phyloP scores from a whole-genome alignment of 2,797 vertebrate genomes.

The Tauraco hartlaubi region DNA sequence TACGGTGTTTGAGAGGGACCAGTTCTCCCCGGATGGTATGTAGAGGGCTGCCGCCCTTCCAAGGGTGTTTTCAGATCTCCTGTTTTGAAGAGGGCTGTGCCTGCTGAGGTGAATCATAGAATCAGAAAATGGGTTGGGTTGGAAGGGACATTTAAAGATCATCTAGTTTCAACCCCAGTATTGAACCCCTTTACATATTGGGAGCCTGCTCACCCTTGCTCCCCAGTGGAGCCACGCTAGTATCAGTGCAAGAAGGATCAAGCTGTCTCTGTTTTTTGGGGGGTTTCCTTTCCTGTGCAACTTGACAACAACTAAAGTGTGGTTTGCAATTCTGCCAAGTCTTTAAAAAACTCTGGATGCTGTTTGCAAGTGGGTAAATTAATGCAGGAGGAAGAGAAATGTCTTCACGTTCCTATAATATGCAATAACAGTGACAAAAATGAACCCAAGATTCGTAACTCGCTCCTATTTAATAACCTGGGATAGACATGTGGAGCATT shows the following conservation, averaged over 20 bases:
- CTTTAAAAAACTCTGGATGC: neutral
- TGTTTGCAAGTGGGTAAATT: neutral
- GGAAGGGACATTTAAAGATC: neutral
- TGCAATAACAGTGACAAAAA: neutral
- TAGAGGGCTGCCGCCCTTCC: neutral
- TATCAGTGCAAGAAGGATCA: neutral
- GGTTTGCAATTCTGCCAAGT: neutral
- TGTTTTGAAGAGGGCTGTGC: neutral
- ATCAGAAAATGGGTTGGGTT: neutral
- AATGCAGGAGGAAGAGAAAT: neutral
- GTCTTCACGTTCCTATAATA: neutral
- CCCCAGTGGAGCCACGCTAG: neutral
- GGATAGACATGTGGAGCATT: neutral
- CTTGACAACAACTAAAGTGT: neutral
- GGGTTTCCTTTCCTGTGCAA: neutral
- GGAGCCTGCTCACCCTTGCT: neutral
- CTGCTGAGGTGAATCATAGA: neutral
- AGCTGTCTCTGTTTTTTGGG: neutral
- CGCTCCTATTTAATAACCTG: neutral
- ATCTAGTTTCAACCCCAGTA: neutral
- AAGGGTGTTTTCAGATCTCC: neutral
- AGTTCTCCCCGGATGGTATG: slow-evolving; percentile 97
- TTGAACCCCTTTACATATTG: neutral
- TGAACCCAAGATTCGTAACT: neutral
- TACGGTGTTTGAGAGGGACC: slow-evolving; percentile 98